A percentile compares a stretch with the other conserved stretches of the same genome.
Evolutionary conservation across 2,888 invertebrate species (phyloP).

Genomic region (Dyspetes luteomarginatus): DNA sequence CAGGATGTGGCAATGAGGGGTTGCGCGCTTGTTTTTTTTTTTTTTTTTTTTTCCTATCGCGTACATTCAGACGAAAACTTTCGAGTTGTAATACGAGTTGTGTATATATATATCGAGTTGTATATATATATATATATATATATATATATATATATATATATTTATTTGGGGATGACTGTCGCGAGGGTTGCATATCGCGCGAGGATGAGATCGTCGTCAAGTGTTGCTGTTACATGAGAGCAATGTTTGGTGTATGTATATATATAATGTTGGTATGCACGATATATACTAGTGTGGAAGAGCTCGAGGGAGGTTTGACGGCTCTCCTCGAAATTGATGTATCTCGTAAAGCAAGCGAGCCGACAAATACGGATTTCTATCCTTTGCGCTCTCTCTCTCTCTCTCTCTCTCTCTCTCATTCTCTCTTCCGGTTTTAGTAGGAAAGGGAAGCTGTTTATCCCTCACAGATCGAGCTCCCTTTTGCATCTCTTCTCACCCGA

Average conservation of each 20-base stretch:
- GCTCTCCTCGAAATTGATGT: conserved; percentile 72
- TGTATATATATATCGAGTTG: neutral
- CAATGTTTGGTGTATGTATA: conserved; percentile 18
- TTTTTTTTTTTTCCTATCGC: neutral
- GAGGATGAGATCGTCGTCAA: conserved; percentile 9
- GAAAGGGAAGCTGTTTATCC: conserved; percentile 47
- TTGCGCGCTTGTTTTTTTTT: conserved; percentile 5
- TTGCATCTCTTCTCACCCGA: conserved; percentile 27
- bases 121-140: neutral
- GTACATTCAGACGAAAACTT: neutral
- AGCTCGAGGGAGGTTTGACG: conserved; percentile 59
- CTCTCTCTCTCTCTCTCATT: conserved; percentile 71
- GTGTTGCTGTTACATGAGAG: neutral
- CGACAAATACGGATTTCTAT: conserved; percentile 78
- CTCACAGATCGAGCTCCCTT: conserved; percentile 48
- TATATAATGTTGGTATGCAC: neutral
- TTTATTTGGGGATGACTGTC: neutral
- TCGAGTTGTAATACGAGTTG: neutral
- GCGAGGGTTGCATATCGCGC: neutral
- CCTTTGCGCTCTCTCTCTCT: conserved; percentile 31
- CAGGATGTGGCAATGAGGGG: conserved; percentile 5
- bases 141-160: neutral
- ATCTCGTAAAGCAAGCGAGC: conserved; percentile 76
- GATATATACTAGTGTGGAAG: conserved; percentile 1
- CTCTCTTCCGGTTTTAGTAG: conserved; percentile 55